Conservation (phyloP, 2,113 vertebrate species). For the Oreotrochilus melanogaster region DNA sequence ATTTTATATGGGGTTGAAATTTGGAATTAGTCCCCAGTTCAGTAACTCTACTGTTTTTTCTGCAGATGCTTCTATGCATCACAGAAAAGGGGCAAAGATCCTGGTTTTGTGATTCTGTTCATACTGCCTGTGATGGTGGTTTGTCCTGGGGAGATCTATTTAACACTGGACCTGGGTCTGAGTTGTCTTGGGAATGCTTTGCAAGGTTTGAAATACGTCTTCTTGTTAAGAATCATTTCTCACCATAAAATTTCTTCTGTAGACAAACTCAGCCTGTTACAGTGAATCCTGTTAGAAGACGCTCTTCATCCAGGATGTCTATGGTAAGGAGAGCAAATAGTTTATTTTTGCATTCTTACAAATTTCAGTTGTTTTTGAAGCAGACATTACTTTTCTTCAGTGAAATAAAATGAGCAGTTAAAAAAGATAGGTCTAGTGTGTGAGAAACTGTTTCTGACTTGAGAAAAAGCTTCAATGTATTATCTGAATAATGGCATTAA, state of each 20-base stretch:
- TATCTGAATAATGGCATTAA: background rate
- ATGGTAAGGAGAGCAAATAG: slow-evolving; percentile 82
- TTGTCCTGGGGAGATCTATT: background rate
- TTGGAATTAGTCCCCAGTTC: background rate
- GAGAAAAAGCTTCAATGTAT: background rate
- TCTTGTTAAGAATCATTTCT: background rate
- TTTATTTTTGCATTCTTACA: background rate
- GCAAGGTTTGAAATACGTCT: background rate
- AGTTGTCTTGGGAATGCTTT: background rate
- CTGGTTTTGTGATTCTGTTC: background rate
- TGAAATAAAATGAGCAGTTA: background rate
- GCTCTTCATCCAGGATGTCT: slow-evolving; percentile 91
- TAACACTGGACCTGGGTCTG: background rate
- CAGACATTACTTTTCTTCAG: background rate
- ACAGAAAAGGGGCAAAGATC: background rate
- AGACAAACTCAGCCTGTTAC: slow-evolving; percentile 89
- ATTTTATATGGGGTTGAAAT: background rate
- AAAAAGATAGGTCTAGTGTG: background rate
- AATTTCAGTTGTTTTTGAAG: background rate
- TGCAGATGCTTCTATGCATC: background rate
- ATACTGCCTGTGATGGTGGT: background rate
- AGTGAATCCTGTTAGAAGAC: slow-evolving; percentile 89
- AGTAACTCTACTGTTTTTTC: background rate
- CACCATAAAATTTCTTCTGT: slow-evolving; percentile 15
- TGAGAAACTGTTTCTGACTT: background rate